Conservation (phyloP, 2,888 invertebrate genomes). For the Caenorhabditis becei region DNA sequence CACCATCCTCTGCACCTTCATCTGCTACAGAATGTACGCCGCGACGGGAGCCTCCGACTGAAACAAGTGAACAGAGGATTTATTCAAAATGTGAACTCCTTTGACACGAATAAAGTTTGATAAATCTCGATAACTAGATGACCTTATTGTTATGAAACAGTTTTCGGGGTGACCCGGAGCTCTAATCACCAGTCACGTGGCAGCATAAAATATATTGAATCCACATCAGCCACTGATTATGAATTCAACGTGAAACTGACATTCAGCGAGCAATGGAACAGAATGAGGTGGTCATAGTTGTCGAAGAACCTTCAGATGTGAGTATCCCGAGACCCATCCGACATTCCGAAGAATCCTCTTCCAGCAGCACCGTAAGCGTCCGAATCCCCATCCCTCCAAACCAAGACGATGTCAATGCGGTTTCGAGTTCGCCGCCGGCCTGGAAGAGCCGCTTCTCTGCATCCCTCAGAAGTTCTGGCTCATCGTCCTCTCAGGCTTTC, state of each 20-base stretch:
- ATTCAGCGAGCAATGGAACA: neutral
- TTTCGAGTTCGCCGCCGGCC: neutral
- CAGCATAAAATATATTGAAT: too few relatives aligned
- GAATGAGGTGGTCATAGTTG: neutral
- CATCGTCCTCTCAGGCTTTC: neutral
- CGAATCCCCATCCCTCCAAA: too few relatives aligned
- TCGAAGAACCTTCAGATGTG: neutral
- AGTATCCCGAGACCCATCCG: neutral
- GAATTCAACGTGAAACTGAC: too few relatives aligned
- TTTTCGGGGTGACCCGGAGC: too few relatives aligned
- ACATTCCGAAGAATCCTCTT: too few relatives aligned
- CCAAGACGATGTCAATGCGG: neutral
- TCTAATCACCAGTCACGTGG: too few relatives aligned
- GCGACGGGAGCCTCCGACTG: neutral
- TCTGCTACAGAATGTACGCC: neutral
- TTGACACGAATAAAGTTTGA: too few relatives aligned
- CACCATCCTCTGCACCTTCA: neutral
- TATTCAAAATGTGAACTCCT: too few relatives aligned
- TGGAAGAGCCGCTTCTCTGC: neutral
- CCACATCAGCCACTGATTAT: too few relatives aligned
- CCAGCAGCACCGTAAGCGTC: too few relatives aligned
- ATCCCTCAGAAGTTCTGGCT: slow-evolving; percentile 3
- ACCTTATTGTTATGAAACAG: too few relatives aligned
- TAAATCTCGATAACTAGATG: too few relatives aligned
- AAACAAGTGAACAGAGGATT: neutral